Evolutionary conservation across 2,888 invertebrate genomes (phyloP), one percentile per base, ranked within the genome.

Genomic region (Drosophila algonquin): DNA sequence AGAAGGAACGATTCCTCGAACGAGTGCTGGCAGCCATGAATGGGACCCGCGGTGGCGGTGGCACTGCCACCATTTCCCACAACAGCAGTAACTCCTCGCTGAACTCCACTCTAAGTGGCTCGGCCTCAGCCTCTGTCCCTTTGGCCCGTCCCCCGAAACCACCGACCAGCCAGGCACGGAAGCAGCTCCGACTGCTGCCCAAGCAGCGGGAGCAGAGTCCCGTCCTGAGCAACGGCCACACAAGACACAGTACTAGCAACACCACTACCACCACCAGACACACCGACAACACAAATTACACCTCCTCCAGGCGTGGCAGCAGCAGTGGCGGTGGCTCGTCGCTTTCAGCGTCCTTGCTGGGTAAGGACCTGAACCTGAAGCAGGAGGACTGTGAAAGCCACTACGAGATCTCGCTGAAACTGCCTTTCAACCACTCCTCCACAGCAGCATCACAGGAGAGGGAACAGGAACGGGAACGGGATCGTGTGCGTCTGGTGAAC

Each of bases 1-100:
- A 87, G 6, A 67, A 80, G 46, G 74, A 70, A n/a, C 79, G 81
- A 74, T 90, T 90, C 79, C 63, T 90, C 75, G 87, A 88, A 52
- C 89, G 90, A 51, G 91, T 91, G 3, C 60, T 82, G 48, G 77
- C 77, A 71, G 90, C 90, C 47, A 90, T 91, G 90, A 82, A 84
- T 27, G 86, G 87, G 9, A 63, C 77, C 58, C 65, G 79, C 61
- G 46, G 51, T 62, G 32, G 55, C 54, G 65, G 65, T 35, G 48
- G 12, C 16, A 55, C 65, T 6, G 55, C 54, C 54, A 47, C 73
- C 6, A 75, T 40, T n/a, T 40, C 40, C n/a, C 40, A 78, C 67
- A 74, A 62, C 44, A 79, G 79, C 53, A 89, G 86, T 35, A 79
- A 75, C 46, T 87, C 89, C 53, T 88, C 90, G 50, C 51, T 88